phyloP scores from a whole-genome alignment of 2,888 invertebrate species.

The Micropterix aruncella region DNA sequence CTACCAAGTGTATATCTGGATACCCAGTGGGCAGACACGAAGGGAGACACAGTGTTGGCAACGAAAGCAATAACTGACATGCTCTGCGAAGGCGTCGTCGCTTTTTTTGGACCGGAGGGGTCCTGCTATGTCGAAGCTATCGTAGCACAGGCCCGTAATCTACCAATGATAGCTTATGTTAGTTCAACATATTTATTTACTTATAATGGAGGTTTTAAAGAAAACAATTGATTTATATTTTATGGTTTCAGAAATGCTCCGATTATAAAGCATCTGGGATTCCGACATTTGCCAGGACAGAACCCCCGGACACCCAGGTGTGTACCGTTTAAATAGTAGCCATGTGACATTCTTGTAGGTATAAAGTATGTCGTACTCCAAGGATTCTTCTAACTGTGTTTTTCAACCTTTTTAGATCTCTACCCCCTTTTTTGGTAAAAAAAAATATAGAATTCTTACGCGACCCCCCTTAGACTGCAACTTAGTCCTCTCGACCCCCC shows the following conservation, averaged over 20 bases:
- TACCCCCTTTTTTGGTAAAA: too few species aligned
- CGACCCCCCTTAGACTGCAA: too few species aligned
- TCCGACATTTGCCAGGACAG: conserved; percentile 85
- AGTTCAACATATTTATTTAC: too few species aligned
- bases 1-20: conserved; percentile 60
- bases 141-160: conserved; percentile 83
- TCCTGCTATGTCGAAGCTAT: conserved; percentile 90
- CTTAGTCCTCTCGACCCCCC: too few species aligned
- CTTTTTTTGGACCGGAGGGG: conserved; percentile 93
- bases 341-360: too few species aligned
- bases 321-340: too few species aligned
- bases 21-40: conserved; percentile 72
- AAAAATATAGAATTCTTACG: too few species aligned
- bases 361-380: too few species aligned
- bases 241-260: conserved; percentile 90
- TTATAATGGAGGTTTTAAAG: too few species aligned
- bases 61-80: conserved; percentile 78
- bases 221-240: too few species aligned
- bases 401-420: too few species aligned
- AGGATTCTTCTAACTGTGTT: too few species aligned
- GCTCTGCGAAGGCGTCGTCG: conserved; percentile 80
- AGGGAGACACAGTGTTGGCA: conserved; percentile 71
- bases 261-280: conserved; percentile 78
- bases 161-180: conserved; percentile 96
- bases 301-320: conserved; percentile 87